Evolutionary conservation across 2,888 invertebrate genomes (phyloP), one percentile per base, ranked within the genome.

Genomic region (Nephrotoma appendiculata): DNA sequence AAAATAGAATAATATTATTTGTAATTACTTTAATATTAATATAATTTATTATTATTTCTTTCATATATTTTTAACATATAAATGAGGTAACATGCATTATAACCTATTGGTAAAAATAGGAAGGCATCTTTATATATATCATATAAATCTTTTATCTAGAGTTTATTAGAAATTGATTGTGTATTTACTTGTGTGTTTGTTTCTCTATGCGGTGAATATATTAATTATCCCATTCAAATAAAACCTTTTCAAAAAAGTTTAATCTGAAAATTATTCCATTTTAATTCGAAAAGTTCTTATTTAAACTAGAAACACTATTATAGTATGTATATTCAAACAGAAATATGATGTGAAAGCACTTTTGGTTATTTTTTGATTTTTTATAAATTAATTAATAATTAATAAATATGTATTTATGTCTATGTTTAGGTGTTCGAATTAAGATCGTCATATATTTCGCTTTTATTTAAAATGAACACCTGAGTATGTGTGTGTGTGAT

Each of bases 71-170:
- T 83, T 83, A 84, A 42, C 44, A 44, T 86, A 85, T 85, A 86
- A 87, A 87, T 88, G 88, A 88, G 88, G 87, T 88, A 88, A 88
- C 87, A 88, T 88, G 88, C 88, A 87, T 87, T 87, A 87, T 88
- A 88, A 86, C 88, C 88, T 88, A 88, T 88, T 88, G 87, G 85
- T 87, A 87, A 88, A 88, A 88, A 88, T 88, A 88, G 88, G 88
- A 88, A 88, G 88, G 88, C 88, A 88, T 88, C 87, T 88, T 86
- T 86, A 87, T 87, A 71, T 71, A 71, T 71, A n/a, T 71, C 6
- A 31, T 52, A 31, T 31, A 31, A 31, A 31, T 48, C 12, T 48
- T 48, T 11, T 57, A 57, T 57, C 6, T 31, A 71, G 9, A 31
- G 31, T 71, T 71, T 31, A 71, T 71, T 71, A 71, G 71, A 71